Base-by-base conservation (phyloP, 2,797 vertebrate species). In the Loris lydekkerianus region DNA sequence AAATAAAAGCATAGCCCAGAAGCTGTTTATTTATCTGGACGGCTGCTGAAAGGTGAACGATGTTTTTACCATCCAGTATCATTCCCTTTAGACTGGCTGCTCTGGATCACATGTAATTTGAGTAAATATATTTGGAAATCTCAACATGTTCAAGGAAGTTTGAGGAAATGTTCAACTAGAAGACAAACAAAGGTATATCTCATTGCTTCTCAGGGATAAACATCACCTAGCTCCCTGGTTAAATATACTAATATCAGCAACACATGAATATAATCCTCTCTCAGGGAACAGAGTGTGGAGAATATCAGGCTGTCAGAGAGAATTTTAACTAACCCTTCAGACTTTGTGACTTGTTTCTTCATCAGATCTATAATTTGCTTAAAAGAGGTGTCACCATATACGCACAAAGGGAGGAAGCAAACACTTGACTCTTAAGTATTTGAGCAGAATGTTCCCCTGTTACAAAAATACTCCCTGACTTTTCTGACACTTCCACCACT, bases 61-160 rank as follows among this genome's bases (percentile, higher is more conserved):
- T 0, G 0, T 27, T 93, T 78, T 72, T 90, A 31, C 37, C 92
- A 89, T 84, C 87, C 78, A 40, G 18, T 80, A 97, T 60, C 0
- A 23, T 89, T 97, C 85, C 93, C 92, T 95, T 76, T 94, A 65
- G 93, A 97, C 69, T 73, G 94, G 84, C 95, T 97, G 49, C 69
- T 96, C 83, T 83, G 86, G 86, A 29, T 98, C 76, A 95, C 15
- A 81, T 23, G 49, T 73, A 86, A 97, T 96, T 98, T 98, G 95
- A 92, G 83, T 91, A 97, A 98, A 97, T 91, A 95, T 53, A 78
- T 95, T 96, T 85, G 95, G 96, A 96, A 85, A 93, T 97, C 94
- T 93, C 93, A 75, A 86, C 97, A 91, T 81, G 95, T 96, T 98
- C 92, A 97, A 98, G 95, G 94, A 96, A 67, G 7, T 80, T 92